Evolutionary conservation across 1,140 invertebrate genomes (phyloP), one percentile per base, ranked within the genome.

Genomic region (roundworm (Caenorhabditis elegans)): DNA sequence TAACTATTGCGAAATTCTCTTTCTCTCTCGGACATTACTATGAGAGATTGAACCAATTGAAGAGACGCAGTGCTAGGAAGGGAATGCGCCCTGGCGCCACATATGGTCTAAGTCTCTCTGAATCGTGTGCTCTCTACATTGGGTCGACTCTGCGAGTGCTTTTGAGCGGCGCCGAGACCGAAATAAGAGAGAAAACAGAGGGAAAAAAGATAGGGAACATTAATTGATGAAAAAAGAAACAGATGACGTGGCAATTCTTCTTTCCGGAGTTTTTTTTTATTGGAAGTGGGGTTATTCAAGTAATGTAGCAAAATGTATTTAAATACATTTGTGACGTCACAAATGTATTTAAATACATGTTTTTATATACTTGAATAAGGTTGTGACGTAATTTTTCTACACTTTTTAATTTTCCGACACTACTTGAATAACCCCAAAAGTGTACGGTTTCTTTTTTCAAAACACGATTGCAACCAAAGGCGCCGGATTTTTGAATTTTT

Each of bases 151-250:
- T 43, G 34, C 60, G 34, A 70, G 34, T 70, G 60, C 60, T 70
- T 70, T 70, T 70, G 60, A 70, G 60, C 60, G 60, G 51, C 60
- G 60, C 60, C 60, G 34, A 39, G 60, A 70, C 60, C 17, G 34
- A 70, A 70, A 70, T 39, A n/a, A 70, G 11, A 70, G 60, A 70
- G 53, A 17, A 60, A 60, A 60, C 28, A 34, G 53, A 60, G 53
- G 53, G 19, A 70, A 70, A 36, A 70, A 39, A 70, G 60, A 70
- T 70, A 36, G 60, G 34, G 31, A 22, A 70, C 60, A 70, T 70
- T 70, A 70, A 70, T 70, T 70, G 60, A 70, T n/a, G 19, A n/a
- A 24, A 70, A 43, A 34, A 70, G n/a, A 22, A 13, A 39, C 10
- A 22, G 60, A 70, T 70, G 60, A 70, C 60, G 53, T 60, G 53